Base-by-base conservation (phyloP, 2,888 invertebrate genomes). In the Brachypalpus laphriformis region DNA sequence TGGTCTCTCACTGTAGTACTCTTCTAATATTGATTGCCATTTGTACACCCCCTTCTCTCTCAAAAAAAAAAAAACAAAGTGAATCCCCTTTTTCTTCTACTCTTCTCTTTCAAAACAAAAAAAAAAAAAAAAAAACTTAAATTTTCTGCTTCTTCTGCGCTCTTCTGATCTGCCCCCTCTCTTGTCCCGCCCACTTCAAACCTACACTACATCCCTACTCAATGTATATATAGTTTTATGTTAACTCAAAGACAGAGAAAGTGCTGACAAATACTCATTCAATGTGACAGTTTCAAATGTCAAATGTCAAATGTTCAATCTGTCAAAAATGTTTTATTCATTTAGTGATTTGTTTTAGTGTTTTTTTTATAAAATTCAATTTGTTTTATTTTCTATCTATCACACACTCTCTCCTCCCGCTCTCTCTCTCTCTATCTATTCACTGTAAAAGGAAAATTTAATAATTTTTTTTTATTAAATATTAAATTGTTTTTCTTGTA, bases 211-310 rank as follows among this genome's bases (percentile, higher is more conserved):
- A 14, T 34, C 42, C 37, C 45, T 59, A 65, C 34, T 76, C 22
- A 42, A 45, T 78, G 86, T 87, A 78, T 51, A n/a, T n/a, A 68
- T 72, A 74, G 65, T 86, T 76, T 68, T 72, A 81, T 81, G 65
- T 72, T 42, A 66, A 80, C 31, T 51, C 16, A 83, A 66, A 74
- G 51, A 45, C 63, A 70, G 65, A 80, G 16, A 40, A 66, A 59
- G 70, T 71, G 61, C 71, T 71, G 63, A 71, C 49, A 66, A 66
- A 66, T 65, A 75, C 66, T 75, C 66, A 57, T 56, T 5, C 1
- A 42, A 20, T 20, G 22, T 20, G 65, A 56, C 63, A 65, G 70
- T 16, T 37, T 11, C 16, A 37, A 57, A n/a, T 11, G 22, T 51
- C 14, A 28, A n/a, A 3, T 59, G 66, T 65, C 65, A 42, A 71